These are phyloP conservation scores for Alethe diademata DNA, from an alignment of 2,113 vertebrate species.

Conservation along the genomic window DNA sequence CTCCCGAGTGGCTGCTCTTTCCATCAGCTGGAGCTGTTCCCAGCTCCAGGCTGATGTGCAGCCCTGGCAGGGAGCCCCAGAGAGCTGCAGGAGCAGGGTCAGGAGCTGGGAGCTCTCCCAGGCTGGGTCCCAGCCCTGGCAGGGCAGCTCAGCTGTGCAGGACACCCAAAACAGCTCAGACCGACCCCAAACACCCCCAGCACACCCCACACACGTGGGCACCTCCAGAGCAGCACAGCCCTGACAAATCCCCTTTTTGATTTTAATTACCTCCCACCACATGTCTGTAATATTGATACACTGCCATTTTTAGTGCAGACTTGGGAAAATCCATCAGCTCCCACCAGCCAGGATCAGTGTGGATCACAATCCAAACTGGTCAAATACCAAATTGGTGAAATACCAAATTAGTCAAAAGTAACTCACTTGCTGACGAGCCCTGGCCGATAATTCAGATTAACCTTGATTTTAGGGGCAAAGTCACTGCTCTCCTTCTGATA, in stretches of 20 bases:
- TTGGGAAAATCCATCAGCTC: not conserved
- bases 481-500: constrained; percentile 68
- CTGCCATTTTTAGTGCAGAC: not conserved
- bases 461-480: constrained; percentile 59
- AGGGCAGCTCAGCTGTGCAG: not conserved
- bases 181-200: not conserved
- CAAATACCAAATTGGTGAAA: not conserved
- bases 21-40: constrained; percentile 44
- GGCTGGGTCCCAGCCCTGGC: not conserved
- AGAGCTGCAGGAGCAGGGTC: not conserved
- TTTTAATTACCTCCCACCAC: not conserved
- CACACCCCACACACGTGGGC: not conserved
- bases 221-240: not conserved
- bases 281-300: not conserved
- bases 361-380: not conserved
- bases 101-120: not conserved
- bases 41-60: constrained; percentile 33
- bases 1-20: constrained; percentile 37
- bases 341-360: not conserved
- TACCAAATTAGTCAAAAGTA: not conserved
- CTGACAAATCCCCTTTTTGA: not conserved
- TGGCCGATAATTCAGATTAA: constrained; percentile 65
- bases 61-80: not conserved
- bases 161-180: not conserved
- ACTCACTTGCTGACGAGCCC: constrained; percentile 52